These are phyloP conservation scores for Seriola quinqueradiata DNA, from an alignment of 2,113 vertebrate species.

Conservation along the genomic window DNA sequence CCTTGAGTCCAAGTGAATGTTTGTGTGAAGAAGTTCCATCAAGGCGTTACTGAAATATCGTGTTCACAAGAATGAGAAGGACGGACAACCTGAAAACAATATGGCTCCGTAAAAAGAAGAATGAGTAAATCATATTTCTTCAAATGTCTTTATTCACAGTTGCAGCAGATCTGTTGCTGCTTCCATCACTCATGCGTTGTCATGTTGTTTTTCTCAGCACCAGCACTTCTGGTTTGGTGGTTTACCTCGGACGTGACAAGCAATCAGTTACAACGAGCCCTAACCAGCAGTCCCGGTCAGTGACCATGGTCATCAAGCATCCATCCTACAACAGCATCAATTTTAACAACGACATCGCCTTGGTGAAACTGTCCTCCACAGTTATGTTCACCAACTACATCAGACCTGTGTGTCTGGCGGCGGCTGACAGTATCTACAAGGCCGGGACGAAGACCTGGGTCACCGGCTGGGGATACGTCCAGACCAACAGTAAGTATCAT, in stretches of 20 bases:
- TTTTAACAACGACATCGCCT: conserved; percentile 81
- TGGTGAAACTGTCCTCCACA: conserved; percentile 71
- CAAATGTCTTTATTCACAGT: too few species aligned
- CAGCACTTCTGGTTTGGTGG: rapidly evolving
- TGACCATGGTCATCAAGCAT: conserved; percentile 61
- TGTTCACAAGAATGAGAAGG: too few species aligned
- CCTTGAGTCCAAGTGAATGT: too few species aligned
- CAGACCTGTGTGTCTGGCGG: conserved; percentile 85
- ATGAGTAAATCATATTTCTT: too few species aligned
- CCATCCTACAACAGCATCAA: conserved; percentile 48
- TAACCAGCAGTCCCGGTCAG: neutral
- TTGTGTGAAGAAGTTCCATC: too few species aligned
- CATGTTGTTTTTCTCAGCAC: conserved; percentile 4
- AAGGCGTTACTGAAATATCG: too few species aligned
- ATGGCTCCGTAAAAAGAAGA: too few species aligned
- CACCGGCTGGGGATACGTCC: conserved; percentile 86
- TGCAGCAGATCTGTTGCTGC: too few species aligned
- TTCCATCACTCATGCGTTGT: neutral
- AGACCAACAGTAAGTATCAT: too few species aligned
- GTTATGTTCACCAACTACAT: conserved; percentile 78
- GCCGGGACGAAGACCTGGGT: conserved; percentile 76
- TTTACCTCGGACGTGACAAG: conserved; percentile 49
- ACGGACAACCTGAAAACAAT: too few species aligned
- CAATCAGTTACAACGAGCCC: neutral
- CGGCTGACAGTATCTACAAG: conserved; percentile 56